Base-by-base conservation (phyloP, 1,140 invertebrate genomes). In the Eriosoma lanigerum region DNA sequence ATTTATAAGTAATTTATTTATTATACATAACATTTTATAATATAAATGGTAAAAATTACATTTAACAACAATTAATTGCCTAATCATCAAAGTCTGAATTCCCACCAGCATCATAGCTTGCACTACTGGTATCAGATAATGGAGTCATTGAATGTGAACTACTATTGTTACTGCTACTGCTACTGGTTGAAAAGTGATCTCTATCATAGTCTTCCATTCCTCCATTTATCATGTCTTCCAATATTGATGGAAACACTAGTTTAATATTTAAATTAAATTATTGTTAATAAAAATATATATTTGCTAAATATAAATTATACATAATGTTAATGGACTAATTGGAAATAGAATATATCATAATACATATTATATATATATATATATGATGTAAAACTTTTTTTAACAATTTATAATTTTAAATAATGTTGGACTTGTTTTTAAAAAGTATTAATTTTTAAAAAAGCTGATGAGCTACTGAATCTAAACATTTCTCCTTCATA, bases 181-280 rank as follows among this genome's bases (percentile, higher is more conserved):
- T 68, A 17, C 2, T 68, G 38, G 32, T 32, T 29, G 68, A 72
- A 52, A 72, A 72, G 3, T 72, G 17, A 52, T 29, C 46, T 29
- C n/a, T 52, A 3, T 8, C 17, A 52, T 1, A 15, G 15, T 10
- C 17, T 4, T 32, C 26, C 48, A 72, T 72, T 29, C 24, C 68
- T n/a, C 17, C 68, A 52, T 5, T 15, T 17, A 72, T 13, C 48
- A 72, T 50, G 4, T 72, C 46, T 72, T 68, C 66, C 66, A 68
- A 68, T 0, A 26, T 3, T 3, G 66, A 68, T 17, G 66, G 66
- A 68, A 68, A 48, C 21, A 68, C 66, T 68, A 48, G 6, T 66
- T 44, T 19, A 68, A 48, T 9, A 68, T 26, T 15, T 48, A 3
- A 68, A 26, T 4, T 8, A 1, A 68, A 48, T 5, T 17, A 24